Conservation (phyloP, 2,888 invertebrate species). For the Leptopterna dolabrata region DNA sequence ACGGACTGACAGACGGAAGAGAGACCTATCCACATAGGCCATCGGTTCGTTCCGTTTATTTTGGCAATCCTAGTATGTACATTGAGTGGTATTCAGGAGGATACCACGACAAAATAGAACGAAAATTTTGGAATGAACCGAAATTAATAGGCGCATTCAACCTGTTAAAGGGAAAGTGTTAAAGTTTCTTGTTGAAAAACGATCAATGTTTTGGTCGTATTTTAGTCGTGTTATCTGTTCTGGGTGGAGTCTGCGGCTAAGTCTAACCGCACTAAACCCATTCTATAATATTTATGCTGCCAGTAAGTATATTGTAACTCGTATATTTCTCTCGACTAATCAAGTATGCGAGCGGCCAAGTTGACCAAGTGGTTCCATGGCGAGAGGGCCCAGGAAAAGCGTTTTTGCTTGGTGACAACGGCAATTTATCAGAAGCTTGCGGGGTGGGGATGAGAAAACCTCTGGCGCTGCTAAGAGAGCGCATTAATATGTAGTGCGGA, state of each 20-base stretch:
- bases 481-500: conserved; percentile 56
- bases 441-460: neutral
- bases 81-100: no score
- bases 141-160: no score
- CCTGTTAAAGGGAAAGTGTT: no score
- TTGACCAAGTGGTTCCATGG: neutral
- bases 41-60: no score
- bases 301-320: conserved; percentile 7
- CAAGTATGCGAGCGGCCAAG: conserved; percentile 5
- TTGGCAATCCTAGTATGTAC: no score
- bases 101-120: no score
- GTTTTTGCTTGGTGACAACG: conserved; percentile 24
- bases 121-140: no score
- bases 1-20: no score
- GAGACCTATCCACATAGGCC: no score
- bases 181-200: no score
- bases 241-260: neutral
- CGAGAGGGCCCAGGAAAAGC: neutral
- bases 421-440: conserved; percentile 24
- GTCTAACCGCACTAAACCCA: neutral
- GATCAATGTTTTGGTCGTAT: no score
- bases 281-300: neutral
- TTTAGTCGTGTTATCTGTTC: neutral
- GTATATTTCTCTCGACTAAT: conserved; percentile 5
- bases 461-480: conserved; percentile 10